Conservation (phyloP, 2,797 vertebrate species). For the Rallus crepitans region DNA sequence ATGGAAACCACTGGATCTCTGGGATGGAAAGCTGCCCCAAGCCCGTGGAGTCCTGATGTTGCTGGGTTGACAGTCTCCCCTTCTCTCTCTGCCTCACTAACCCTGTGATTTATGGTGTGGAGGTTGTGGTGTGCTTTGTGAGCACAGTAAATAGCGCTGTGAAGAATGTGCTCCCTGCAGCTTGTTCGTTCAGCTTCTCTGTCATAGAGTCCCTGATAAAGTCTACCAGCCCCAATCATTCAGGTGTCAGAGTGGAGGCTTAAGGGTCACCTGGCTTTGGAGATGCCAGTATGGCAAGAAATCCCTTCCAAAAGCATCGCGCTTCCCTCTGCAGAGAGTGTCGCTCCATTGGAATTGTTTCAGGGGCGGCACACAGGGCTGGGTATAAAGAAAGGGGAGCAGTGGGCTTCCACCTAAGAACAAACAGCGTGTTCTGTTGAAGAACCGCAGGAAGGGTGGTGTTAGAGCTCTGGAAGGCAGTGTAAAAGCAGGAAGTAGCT, state of each 20-base stretch:
- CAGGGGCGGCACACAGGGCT: not conserved
- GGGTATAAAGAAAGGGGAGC: not conserved
- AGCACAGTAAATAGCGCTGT: not conserved
- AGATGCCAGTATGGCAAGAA: not conserved
- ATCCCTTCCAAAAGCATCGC: not conserved
- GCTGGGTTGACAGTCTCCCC: not conserved
- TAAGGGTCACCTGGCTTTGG: not conserved
- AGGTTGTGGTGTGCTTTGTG: not conserved
- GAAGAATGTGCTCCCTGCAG: not conserved
- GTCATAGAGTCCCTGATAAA: not conserved
- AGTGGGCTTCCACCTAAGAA: not conserved
- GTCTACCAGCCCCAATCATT: not conserved
- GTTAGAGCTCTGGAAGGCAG: not conserved
- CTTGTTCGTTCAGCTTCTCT: not conserved
- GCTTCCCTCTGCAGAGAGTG: not conserved
- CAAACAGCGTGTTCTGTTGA: not conserved
- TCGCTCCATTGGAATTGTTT: not conserved
- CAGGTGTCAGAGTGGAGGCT: not conserved
- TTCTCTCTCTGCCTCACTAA: not conserved
- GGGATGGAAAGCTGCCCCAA: not conserved
- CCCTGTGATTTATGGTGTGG: not conserved
- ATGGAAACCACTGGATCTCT: not conserved
- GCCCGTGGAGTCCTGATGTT: not conserved
- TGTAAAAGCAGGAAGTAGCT: not conserved
- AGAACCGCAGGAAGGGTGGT: not conserved